Conservation (phyloP, 2,797 vertebrate genomes). For the Lates japonicus region DNA sequence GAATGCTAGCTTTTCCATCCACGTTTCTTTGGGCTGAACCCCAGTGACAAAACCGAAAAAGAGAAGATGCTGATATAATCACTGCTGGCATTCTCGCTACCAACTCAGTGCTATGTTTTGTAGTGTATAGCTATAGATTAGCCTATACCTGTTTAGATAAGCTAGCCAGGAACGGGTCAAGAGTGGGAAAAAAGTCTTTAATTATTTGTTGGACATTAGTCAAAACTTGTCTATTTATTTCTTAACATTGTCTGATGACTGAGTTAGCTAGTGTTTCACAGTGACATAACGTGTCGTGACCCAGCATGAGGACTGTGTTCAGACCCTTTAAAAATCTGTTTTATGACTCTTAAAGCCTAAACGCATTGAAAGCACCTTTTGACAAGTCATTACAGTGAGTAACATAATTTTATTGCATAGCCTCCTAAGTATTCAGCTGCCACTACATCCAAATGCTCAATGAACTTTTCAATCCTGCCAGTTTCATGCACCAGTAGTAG, state of each 20-base stretch:
- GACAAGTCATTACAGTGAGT: neutral
- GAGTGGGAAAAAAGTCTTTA: neutral
- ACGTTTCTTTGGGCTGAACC: neutral
- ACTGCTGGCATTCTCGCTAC: no score
- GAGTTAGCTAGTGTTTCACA: neutral
- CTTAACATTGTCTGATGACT: neutral
- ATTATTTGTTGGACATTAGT: no score
- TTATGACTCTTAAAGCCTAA: conserved; percentile 12
- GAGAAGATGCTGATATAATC: neutral
- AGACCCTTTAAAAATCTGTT: neutral
- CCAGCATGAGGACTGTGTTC: conserved; percentile 1
- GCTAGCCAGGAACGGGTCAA: no score
- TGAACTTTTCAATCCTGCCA: neutral
- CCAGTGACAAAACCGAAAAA: neutral
- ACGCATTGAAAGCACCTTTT: neutral
- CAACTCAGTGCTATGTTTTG: neutral
- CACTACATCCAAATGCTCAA: neutral
- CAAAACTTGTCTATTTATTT: neutral
- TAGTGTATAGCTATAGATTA: neutral
- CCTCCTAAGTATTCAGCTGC: neutral
- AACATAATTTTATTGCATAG: rapidly evolving
- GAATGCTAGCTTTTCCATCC: neutral
- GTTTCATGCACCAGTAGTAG: neutral
- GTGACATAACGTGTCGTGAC: neutral
- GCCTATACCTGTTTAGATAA: neutral